Evolutionary conservation across 1,140 invertebrate species (phyloP), one percentile per base, ranked within the genome.

Genomic region (Danaus plexippus): DNA sequence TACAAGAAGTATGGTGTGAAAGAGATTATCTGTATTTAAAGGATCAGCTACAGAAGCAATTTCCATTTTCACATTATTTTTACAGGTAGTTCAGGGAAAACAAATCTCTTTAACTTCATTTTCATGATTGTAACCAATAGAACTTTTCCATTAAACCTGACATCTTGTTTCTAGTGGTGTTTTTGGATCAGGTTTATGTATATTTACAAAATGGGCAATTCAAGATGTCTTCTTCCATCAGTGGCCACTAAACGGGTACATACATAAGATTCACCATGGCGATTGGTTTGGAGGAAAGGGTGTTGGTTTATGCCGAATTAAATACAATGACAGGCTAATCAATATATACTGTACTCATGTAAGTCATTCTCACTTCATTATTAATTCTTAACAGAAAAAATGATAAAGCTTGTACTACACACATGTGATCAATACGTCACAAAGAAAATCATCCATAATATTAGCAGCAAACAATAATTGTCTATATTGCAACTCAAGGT

Each of bases 261-360:
- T 97, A 52, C 97, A 99, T 80, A 98, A 97, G 86, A 90, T 99
- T 63, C 94, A 97, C 48, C 97, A 98, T 87, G 97, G 96, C 1
- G 97, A 99, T 80, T 99, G 97, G 97, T 99, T 98, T 88, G 97
- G 96, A 52, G 97, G 97, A 8, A 99, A 99, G 90, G 97, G 97
- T 43, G 92, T 98, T 52, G 97, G 96, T 9, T 81, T 99, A n/a
- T 96, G 94, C 70, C 91, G 90, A 69, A 89, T 98, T 9, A 87
- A 91, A 59, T 81, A 91, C 56, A 86, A 90, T 12, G 91, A 93
- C 57, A 87, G 93, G 53, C 88, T 89, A 51, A 88, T 98, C 13
- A 94, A 97, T 88, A 80, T 99, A 60, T 98, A 98, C 83, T 92
- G 93, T 59, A 94, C 96, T 66, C 97, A 99, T 92, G 96, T 97